These are phyloP conservation scores for Himalopsyche japonica DNA, from an alignment of 2,888 invertebrate genomes.

Conservation along the genomic window DNA sequence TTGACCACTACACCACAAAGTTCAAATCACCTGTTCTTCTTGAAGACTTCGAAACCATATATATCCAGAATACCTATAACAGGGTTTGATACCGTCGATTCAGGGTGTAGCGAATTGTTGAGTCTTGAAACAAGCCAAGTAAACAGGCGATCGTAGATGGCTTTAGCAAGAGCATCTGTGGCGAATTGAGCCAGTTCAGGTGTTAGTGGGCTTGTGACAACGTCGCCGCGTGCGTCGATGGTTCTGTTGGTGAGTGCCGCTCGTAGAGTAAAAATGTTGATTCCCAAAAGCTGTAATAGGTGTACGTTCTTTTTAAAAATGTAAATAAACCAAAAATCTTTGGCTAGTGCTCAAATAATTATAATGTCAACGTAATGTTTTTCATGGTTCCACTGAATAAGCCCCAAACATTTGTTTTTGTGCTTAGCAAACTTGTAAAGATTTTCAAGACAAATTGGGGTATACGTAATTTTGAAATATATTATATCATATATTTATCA, in stretches of 20 bases:
- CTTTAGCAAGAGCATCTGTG: constrained; percentile 87
- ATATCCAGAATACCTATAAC: constrained; percentile 92
- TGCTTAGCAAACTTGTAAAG: no score
- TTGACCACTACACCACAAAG: no score
- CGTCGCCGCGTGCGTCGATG: constrained; percentile 83
- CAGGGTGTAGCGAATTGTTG: constrained; percentile 72
- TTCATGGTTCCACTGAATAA: no score
- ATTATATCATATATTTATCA: no score
- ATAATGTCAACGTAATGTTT: no score
- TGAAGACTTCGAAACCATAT: constrained; percentile 93
- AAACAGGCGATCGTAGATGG: constrained; percentile 88
- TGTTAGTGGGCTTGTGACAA: constrained; percentile 79
- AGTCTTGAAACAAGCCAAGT: constrained; percentile 85
- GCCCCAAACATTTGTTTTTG: no score
- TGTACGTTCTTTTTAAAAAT: constrained; percentile 3
- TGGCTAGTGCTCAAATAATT: no score
- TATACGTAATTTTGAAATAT: no score
- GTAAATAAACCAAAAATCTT: no score
- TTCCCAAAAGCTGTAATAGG: constrained; percentile 70
- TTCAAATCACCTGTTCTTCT: constrained; percentile 74
- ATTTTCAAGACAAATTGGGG: no score
- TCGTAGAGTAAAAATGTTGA: constrained; percentile 66
- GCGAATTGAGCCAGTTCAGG: constrained; percentile 83
- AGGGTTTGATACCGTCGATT: constrained; percentile 59
- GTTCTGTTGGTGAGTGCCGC: constrained; percentile 81